A percentile compares a stretch with the other conserved stretches of the same genome.
These are phyloP conservation scores for Manis javanica DNA, from an alignment of 2,797 vertebrate genomes.

Conservation along the genomic window DNA sequence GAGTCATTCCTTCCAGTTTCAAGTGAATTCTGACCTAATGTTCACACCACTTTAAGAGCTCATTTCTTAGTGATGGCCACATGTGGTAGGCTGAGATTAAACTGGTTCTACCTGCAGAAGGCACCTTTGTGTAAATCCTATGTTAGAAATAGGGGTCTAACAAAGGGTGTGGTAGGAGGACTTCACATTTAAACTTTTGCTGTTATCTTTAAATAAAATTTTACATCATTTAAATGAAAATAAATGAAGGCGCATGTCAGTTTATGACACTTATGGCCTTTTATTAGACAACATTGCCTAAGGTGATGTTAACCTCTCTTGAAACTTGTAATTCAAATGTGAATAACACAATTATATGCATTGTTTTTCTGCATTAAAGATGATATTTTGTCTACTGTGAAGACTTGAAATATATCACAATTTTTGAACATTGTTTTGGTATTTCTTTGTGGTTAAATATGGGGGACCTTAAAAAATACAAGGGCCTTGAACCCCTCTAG, in stretches of 20 bases:
- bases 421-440: not conserved
- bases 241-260: not conserved
- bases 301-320: not conserved
- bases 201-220: not conserved
- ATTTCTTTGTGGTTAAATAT: slow-evolving; percentile 47
- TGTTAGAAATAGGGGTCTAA: not conserved
- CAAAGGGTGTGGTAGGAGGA: no score
- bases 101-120: not conserved
- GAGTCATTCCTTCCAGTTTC: not conserved
- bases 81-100: not conserved
- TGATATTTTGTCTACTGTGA: slow-evolving; percentile 16
- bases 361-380: slow-evolving; percentile 32
- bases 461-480: not conserved
- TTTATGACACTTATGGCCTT: not conserved
- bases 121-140: not conserved
- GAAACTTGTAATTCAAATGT: not conserved
- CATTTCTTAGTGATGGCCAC: not conserved
- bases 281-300: not conserved
- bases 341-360: not conserved
- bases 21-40: not conserved
- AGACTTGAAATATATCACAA: not conserved
- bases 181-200: not conserved
- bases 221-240: not conserved
- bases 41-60: not conserved
- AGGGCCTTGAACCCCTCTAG: not conserved